These are phyloP conservation scores for Acholoe squamosa DNA, from an alignment of 2,888 invertebrate genomes.

Conservation along the genomic window DNA sequence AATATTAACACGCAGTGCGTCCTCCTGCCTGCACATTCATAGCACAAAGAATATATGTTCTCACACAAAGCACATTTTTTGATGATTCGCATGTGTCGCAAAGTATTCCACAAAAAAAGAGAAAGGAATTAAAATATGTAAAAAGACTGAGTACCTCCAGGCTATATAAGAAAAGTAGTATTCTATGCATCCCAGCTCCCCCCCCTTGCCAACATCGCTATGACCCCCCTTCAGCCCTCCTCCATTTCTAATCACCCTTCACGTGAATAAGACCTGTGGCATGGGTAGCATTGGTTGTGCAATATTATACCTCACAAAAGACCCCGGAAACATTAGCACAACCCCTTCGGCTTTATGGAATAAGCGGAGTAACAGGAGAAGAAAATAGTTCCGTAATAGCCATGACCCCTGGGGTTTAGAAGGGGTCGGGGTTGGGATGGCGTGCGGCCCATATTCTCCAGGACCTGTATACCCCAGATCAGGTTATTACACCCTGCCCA, in stretches of 20 bases:
- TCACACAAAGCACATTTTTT: no score
- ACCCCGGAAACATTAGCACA: neutral
- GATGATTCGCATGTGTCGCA: no score
- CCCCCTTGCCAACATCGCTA: no score
- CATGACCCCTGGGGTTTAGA: neutral
- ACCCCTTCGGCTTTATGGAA: neutral
- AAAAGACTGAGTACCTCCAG: no score
- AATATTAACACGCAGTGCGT: no score
- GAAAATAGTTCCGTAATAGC: neutral
- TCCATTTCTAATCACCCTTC: neutral
- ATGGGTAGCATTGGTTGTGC: neutral
- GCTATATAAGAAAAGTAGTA: no score
- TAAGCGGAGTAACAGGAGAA: neutral
- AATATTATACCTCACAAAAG: constrained; percentile 19
- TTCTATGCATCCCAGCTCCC: no score
- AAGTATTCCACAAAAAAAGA: no score
- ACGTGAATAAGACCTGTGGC: neutral
- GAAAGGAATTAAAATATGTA: no score
- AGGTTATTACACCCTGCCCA: neutral
- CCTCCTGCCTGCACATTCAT: no score
- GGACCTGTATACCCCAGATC: neutral
- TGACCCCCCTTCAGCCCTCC: no score
- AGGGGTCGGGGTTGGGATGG: neutral
- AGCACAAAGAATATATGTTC: no score
- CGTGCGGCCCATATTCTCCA: neutral